Conservation (phyloP, 2,888 invertebrate species). For the Mythimna vitellina region DNA sequence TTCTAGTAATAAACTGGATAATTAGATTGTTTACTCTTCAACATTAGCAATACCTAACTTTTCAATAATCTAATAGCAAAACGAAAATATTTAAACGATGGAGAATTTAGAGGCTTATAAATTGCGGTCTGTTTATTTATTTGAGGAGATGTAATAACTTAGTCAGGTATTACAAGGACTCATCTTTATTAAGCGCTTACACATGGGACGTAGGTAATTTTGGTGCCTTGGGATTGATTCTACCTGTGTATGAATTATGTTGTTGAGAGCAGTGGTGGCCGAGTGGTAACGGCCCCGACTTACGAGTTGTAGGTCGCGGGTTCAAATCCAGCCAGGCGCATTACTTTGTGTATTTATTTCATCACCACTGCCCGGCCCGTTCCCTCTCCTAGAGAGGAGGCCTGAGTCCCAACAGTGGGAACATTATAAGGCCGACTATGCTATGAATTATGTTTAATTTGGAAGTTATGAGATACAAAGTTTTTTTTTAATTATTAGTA, state of each 20-base stretch:
- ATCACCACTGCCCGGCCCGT: no score
- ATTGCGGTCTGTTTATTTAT: conserved; percentile 37
- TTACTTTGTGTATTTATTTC: no score
- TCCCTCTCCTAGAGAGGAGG: no score
- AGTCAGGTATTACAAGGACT: conserved; percentile 22
- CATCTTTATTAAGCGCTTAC: conserved; percentile 17
- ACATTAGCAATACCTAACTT: conserved; percentile 36
- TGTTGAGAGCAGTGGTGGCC: no score
- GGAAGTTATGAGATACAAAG: neutral
- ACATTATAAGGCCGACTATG: no score
- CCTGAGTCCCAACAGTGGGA: no score
- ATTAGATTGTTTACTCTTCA: neutral
- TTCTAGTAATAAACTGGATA: no score
- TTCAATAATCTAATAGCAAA: conserved; percentile 27
- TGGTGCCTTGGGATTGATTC: conserved; percentile 13
- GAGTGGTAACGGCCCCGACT: no score
- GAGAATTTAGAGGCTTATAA: conserved; percentile 27
- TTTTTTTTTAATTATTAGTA: no score
- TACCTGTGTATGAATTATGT: neutral
- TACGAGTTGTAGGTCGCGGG: no score
- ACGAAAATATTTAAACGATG: conserved; percentile 31
- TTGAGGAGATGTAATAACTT: conserved; percentile 44
- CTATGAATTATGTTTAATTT: no score
- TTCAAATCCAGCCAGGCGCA: no score
- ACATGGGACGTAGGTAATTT: conserved; percentile 21